Base-by-base conservation (phyloP, 2,888 invertebrate species). In the Acanthosoma haemorrhoidale region DNA sequence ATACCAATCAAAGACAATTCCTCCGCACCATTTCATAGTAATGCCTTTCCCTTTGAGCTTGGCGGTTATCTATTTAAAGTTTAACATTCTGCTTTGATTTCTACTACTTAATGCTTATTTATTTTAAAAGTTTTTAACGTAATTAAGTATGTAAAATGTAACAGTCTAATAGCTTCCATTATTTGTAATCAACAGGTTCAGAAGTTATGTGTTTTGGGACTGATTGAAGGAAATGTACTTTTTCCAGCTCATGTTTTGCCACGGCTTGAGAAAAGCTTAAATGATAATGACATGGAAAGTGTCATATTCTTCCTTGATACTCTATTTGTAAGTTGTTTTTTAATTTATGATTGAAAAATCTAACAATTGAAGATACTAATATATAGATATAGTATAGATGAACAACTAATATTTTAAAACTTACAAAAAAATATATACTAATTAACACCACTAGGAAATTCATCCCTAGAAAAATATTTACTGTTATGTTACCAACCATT, bases 181-280 rank as follows among this genome's bases (percentile, higher is more conserved):
- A 13, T 21, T 21, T 43, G 41, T 41, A 18, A 9, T 41, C 2
- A 15, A 31, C 59, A 68, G 68, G 59, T 68, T 15, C 29, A 29
- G 2, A 59, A 68, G 25, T 36, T 68, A 59, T 68, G 68, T 18
- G 9, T 21, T 16, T 29, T 38, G 4, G 68, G 39, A n/a, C 39
- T 68, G 6, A 25, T 68, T 21, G 36, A 68, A 58, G 68, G 59
- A 58, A 29, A 68, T 59, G 25, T 38, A 16, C 59, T 59, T 36
- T 68, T 68, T n/a, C 38, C 68, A 4, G 36, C 13, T 34, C 59
- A 68, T 68, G 68, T 68, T 21, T 21, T 68, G 4, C 59, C 68
- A 6, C 29, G 41, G 34, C 58, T 68, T 59, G 59, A 68, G 25
- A 38, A 59, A 59, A 59, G 68, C 29, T 29, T 68, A 25, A 32